Evolutionary conservation across 2,797 vertebrate genomes (phyloP).

Genomic region (Hyperoplus lanceolatus): DNA sequence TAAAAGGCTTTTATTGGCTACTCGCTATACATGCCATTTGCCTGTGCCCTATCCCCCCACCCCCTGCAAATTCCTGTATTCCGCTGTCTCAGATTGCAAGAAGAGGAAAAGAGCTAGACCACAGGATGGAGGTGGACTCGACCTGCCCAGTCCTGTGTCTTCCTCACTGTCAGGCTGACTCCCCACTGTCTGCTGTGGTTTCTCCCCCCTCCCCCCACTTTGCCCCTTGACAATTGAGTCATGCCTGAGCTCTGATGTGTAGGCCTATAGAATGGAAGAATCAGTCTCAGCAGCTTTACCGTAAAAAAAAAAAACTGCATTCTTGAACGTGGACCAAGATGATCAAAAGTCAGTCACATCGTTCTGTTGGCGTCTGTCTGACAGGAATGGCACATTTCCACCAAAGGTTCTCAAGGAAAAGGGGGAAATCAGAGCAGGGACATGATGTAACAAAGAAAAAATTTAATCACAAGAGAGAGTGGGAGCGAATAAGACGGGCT

Average conservation of each 20-base stretch:
- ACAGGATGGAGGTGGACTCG: conserved; percentile 63
- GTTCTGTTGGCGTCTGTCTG: neutral
- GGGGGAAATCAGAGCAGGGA: neutral
- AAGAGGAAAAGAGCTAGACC: conserved; percentile 50
- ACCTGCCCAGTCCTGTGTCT: conserved; percentile 60
- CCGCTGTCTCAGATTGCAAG: conserved; percentile 52
- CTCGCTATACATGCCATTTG: conserved; percentile 3
- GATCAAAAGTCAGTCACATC: conserved; percentile 29
- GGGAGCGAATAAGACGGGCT: neutral
- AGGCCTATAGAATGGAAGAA: conserved; percentile 44
- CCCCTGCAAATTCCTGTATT: conserved; percentile 42
- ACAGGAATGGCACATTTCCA: conserved; percentile 22
- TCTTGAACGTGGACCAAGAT: conserved; percentile 39
- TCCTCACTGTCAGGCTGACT: conserved; percentile 68
- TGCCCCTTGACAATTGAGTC: conserved; percentile 58
- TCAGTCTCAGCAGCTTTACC: conserved; percentile 36
- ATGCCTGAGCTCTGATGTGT: conserved; percentile 39
- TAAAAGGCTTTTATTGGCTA: conserved; percentile 42
- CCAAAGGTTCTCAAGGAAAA: neutral
- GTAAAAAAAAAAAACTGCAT: conserved; percentile 46
- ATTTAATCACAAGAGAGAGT: conserved; percentile 1
- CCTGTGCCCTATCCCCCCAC: conserved; percentile 34
- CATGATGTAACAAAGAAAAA: conserved; percentile 27
- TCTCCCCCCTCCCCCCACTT: conserved; percentile 49
- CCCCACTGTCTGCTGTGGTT: conserved; percentile 71